Evolutionary conservation across 2,888 invertebrate species (phyloP).

Genomic region (Urechis unicinctus): DNA sequence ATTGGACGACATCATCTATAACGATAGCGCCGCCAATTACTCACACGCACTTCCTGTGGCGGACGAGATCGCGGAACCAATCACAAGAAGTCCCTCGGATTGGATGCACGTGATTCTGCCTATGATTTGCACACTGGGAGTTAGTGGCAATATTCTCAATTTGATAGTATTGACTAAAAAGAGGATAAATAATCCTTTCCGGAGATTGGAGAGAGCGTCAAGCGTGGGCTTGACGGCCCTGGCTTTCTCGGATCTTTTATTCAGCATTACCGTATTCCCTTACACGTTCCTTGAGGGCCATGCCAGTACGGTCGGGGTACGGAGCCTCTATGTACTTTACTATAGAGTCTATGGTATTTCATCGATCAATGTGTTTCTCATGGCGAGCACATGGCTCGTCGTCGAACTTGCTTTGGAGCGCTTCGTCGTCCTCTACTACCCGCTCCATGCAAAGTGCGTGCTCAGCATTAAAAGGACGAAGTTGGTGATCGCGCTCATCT

Average conservation of each 20-base stretch:
- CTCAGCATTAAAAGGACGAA: conserved; percentile 49
- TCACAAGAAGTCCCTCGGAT: too few species aligned
- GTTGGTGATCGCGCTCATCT: conserved; percentile 61
- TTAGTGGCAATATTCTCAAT: background rate
- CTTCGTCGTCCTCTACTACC: conserved; percentile 69
- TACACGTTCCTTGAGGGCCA: background rate
- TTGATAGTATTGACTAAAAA: background rate
- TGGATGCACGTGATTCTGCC: background rate
- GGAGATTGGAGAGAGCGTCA: background rate
- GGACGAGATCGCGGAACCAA: too few species aligned
- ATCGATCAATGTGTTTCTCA: conserved; percentile 49
- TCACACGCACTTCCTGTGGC: too few species aligned
- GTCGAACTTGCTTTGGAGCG: conserved; percentile 67
- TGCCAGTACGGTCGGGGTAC: background rate
- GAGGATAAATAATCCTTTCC: background rate
- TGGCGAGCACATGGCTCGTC: conserved; percentile 71
- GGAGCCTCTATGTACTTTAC: background rate
- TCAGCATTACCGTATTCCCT: background rate
- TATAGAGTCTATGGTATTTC: conserved; percentile 35
- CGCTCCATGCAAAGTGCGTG: conserved; percentile 53
- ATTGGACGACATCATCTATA: too few species aligned
- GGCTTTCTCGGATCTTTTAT: background rate
- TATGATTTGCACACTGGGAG: background rate
- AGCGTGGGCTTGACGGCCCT: background rate
- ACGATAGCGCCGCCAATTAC: too few species aligned